Percentiles rank a stretch among this genome's conserved stretches.
Conservation (phyloP, 1,140 invertebrate species). For the Leptinotarsa undecemlineata region DNA sequence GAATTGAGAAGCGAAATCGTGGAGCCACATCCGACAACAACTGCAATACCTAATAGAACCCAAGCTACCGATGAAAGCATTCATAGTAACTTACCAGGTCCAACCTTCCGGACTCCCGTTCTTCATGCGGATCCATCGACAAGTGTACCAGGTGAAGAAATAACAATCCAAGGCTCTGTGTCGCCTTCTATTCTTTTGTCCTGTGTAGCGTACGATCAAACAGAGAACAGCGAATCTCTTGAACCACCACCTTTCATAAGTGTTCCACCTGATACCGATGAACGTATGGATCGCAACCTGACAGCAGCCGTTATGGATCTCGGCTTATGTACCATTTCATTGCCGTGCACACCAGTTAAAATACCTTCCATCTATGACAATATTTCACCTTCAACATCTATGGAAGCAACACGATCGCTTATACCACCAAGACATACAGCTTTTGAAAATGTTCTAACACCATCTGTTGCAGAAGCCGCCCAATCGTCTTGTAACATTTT, state of each 20-base stretch:
- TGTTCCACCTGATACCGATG: slow-evolving; percentile 4
- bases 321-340: neutral
- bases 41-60: neutral
- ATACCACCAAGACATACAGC: no score
- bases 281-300: neutral
- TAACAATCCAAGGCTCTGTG: slow-evolving; percentile 1
- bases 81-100: neutral
- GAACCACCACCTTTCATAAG: slow-evolving; percentile 1
- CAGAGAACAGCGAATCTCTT: neutral
- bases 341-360: neutral
- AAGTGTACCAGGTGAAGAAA: neutral
- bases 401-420: no score
- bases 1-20: neutral
- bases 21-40: neutral
- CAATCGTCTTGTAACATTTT: no score
- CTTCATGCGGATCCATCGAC: neutral
- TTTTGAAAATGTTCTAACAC: no score
- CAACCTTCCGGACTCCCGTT: neutral
- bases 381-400: neutral
- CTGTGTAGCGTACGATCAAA: slow-evolving; percentile 4
- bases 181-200: neutral
- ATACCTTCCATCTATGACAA: neutral
- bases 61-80: neutral
- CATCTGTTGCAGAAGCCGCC: no score
- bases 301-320: neutral